A percentile compares a stretch with the other conserved stretches of the same genome.
Evolutionary conservation across 2,797 vertebrate genomes (phyloP).

Genomic region (Pseudomugil tenellus): DNA sequence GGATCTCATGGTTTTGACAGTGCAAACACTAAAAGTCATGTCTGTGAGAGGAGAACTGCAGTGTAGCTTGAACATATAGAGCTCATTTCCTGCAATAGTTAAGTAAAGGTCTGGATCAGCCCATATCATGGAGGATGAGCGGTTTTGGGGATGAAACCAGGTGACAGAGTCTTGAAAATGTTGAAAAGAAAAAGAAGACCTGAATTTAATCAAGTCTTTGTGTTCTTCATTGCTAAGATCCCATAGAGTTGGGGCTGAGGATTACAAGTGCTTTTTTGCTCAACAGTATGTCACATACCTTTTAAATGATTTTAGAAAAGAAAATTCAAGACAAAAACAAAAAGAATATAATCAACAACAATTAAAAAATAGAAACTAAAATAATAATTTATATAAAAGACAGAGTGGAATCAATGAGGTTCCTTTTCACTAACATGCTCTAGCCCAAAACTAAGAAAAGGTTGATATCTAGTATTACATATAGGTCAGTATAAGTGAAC

Average conservation of each 20-base stretch:
- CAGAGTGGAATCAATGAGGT: neutral
- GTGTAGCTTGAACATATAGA: constrained; percentile 57
- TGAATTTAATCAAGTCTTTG: neutral
- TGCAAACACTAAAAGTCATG: constrained; percentile 50
- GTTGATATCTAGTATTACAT: neutral
- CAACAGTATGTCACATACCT: neutral
- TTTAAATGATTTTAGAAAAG: neutral
- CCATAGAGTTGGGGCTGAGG: neutral
- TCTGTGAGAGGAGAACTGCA: constrained; percentile 56
- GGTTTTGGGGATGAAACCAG: constrained; percentile 49
- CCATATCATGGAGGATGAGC: constrained; percentile 55
- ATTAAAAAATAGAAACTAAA: neutral
- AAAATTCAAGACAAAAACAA: neutral
- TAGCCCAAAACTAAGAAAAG: neutral
- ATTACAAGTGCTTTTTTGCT: neutral
- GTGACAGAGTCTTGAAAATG: constrained; percentile 34
- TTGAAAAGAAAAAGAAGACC: constrained; percentile 23
- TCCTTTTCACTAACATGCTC: neutral
- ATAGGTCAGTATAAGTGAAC: too few species aligned
- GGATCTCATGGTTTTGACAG: constrained; percentile 41
- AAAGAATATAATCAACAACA: neutral
- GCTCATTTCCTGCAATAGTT: constrained; percentile 71
- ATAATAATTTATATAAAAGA: neutral
- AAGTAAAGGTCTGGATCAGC: constrained; percentile 55
- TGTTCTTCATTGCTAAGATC: constrained; percentile 19